These are phyloP conservation scores for Phymanthus crucifer DNA, from an alignment of 92 coral and sea anemone genomes.

Conservation along the genomic window DNA sequence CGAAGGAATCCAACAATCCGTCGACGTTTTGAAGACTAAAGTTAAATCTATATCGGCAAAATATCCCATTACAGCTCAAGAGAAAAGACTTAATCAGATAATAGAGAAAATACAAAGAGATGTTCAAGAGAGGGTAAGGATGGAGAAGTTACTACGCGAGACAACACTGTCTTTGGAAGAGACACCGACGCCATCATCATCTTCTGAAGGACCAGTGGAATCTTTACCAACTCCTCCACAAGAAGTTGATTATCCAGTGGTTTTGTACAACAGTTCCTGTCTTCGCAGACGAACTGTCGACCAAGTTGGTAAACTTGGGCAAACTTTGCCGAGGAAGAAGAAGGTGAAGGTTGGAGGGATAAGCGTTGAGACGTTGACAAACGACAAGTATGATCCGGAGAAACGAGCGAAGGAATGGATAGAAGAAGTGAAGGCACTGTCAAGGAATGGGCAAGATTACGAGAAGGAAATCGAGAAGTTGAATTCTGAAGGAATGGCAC, in stretches of 20 bases:
- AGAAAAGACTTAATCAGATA: constrained; percentile 17
- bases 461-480: background rate
- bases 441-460: background rate
- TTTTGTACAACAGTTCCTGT: constrained; percentile 20
- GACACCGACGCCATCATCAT: constrained; percentile 6
- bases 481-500: background rate
- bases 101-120: constrained; percentile 32
- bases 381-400: constrained; percentile 37
- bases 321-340: constrained; percentile 38
- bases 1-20: constrained; percentile 13
- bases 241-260: constrained; percentile 22
- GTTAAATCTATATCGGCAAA: constrained; percentile 18
- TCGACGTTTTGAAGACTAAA: constrained; percentile 11
- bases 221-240: constrained; percentile 21
- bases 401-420: constrained; percentile 15
- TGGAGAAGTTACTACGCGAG: constrained; percentile 1
- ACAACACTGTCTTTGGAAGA: background rate
- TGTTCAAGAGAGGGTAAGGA: constrained; percentile 14
- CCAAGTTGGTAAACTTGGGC: constrained; percentile 28
- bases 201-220: constrained; percentile 19
- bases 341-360: constrained; percentile 23
- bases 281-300: constrained; percentile 40
- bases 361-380: constrained; percentile 28
- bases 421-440: background rate
- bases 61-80: constrained; percentile 38